phyloP scores from a whole-genome alignment of 2,113 vertebrate genomes.

The Halichoerus grypus region DNA sequence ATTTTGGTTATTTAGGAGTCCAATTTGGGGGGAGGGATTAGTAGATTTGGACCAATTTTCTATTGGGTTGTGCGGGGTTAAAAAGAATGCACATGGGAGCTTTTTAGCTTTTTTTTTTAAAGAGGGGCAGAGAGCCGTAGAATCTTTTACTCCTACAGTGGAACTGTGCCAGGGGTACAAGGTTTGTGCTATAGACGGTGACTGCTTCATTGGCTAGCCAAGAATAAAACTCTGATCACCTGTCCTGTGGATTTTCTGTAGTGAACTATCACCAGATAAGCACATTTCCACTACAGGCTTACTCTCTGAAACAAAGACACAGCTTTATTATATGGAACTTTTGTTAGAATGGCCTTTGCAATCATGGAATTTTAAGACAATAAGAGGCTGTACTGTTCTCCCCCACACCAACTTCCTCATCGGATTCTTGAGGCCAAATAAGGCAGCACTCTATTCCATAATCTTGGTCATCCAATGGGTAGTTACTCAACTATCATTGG shows the following conservation, averaged over 20 bases:
- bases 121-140: neutral
- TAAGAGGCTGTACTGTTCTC: neutral
- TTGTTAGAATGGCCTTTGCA: neutral
- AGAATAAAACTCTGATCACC: neutral
- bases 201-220: neutral
- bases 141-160: neutral
- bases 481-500: neutral
- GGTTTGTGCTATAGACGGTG: neutral
- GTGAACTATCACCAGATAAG: neutral
- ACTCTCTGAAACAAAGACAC: neutral
- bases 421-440: neutral
- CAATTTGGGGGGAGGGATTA: neutral
- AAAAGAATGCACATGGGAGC: neutral
- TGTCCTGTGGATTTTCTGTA: neutral
- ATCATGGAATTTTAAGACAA: neutral
- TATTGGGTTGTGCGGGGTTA: neutral
- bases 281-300: neutral
- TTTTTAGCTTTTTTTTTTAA: neutral
- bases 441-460: neutral
- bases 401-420: fast-evolving
- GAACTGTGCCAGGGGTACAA: neutral
- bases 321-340: neutral
- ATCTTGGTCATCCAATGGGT: neutral
- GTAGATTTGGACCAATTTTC: neutral
- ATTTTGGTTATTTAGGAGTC: neutral